Evolutionary conservation across 2,888 invertebrate species (phyloP).

Genomic region (Oasisia sp.): DNA sequence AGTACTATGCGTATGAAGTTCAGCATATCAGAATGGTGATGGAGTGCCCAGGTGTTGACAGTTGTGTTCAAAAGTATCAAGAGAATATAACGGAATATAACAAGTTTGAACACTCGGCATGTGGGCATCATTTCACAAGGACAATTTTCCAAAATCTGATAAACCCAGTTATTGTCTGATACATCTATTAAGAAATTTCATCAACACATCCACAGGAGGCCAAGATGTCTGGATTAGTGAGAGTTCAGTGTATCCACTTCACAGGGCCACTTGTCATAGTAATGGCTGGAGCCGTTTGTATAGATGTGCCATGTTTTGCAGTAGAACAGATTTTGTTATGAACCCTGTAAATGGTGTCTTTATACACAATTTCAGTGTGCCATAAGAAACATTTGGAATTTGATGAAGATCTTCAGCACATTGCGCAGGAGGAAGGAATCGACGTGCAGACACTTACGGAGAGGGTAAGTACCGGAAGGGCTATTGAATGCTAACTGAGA

Average conservation of each 20-base stretch:
- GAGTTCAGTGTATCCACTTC: too few species aligned
- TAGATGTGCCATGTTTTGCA: neutral
- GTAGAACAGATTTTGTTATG: neutral
- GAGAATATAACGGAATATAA: neutral
- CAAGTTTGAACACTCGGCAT: too few species aligned
- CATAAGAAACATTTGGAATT: neutral
- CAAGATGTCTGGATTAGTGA: too few species aligned
- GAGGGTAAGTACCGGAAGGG: neutral
- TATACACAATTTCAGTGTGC: neutral
- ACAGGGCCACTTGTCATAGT: neutral
- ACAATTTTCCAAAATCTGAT: too few species aligned
- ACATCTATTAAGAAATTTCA: too few species aligned
- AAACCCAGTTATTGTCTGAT: too few species aligned
- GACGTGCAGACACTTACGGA: neutral
- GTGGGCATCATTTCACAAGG: too few species aligned
- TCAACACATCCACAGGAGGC: too few species aligned
- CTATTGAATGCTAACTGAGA: too few species aligned
- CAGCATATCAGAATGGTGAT: too few species aligned
- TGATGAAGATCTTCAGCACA: conserved; percentile 1
- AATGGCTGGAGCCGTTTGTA: neutral
- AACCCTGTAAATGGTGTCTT: neutral
- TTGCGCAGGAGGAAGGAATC: neutral
- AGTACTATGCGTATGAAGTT: too few species aligned
- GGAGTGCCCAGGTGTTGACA: too few species aligned
- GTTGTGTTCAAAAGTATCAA: neutral